A percentile compares a stretch with the other conserved stretches of the same genome.
Evolutionary conservation across 1,140 invertebrate species (phyloP).

Genomic region (Neomicropteryx cornuta): DNA sequence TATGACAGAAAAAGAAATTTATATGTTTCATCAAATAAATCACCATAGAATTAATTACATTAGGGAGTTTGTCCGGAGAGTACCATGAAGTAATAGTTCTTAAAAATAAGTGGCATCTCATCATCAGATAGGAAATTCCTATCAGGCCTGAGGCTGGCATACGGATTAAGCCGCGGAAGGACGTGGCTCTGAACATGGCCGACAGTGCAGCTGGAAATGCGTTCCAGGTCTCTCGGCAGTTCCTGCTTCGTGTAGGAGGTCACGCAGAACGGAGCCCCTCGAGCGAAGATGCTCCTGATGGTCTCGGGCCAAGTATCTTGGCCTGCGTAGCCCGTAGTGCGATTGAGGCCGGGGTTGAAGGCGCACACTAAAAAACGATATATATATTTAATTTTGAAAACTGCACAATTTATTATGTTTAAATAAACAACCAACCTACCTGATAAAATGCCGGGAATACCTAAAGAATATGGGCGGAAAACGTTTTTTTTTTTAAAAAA

Average conservation of each 20-base stretch:
- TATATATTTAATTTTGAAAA: background rate
- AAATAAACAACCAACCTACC: too few relatives aligned
- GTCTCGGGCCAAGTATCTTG: constrained; percentile 55
- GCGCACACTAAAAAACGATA: constrained; percentile 43
- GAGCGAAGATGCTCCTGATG: constrained; percentile 39
- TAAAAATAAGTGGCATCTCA: constrained; percentile 54
- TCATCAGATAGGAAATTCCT: constrained; percentile 64
- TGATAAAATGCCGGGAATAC: too few relatives aligned
- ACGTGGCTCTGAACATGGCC: constrained; percentile 34
- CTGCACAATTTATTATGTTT: too few relatives aligned
- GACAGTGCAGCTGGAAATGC: constrained; percentile 25
- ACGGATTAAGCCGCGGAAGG: constrained; percentile 46
- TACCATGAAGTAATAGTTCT: constrained; percentile 53
- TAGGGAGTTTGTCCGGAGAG: too few relatives aligned
- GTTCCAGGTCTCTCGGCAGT: constrained; percentile 44
- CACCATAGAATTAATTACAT: too few relatives aligned
- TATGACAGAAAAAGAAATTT: too few relatives aligned
- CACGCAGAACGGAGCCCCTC: constrained; percentile 43
- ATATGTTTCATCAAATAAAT: constrained; percentile 51
- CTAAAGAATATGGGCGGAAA: too few relatives aligned
- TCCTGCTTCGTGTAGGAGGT: constrained; percentile 56
- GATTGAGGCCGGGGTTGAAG: constrained; percentile 59
- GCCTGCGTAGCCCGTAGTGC: constrained; percentile 46
- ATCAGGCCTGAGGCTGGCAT: constrained; percentile 54
- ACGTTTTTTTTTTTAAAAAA: too few relatives aligned